Evolutionary conservation across 1,140 invertebrate genomes (phyloP).

Genomic region (Drosophila ohnishii): DNA sequence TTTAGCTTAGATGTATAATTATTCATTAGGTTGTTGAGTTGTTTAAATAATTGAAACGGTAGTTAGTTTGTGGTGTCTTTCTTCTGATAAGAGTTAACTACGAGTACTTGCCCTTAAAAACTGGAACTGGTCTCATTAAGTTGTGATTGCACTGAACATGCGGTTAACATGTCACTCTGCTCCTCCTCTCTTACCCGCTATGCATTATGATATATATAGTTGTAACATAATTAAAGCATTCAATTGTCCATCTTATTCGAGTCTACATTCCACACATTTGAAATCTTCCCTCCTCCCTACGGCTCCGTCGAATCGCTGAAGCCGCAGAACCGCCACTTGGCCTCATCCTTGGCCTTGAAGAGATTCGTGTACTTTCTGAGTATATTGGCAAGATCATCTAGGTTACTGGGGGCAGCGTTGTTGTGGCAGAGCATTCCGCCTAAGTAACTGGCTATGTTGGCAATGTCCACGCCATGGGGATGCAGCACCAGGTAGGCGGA

Average conservation of each 20-base stretch:
- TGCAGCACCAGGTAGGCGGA: slow-evolving; percentile 94
- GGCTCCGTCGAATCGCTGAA: slow-evolving; percentile 79
- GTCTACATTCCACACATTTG: slow-evolving; percentile 1
- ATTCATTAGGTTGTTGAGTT: slow-evolving; percentile 33
- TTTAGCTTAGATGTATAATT: slow-evolving; percentile 56
- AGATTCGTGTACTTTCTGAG: slow-evolving; percentile 90
- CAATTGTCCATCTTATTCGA: slow-evolving; percentile 58
- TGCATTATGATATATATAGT: slow-evolving; percentile 50
- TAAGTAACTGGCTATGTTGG: slow-evolving; percentile 93
- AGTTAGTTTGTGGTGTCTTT: slow-evolving; percentile 55
- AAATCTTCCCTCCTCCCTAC: slow-evolving; percentile 1
- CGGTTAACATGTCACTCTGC: slow-evolving; percentile 57
- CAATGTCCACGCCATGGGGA: slow-evolving; percentile 92
- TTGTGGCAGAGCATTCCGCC: slow-evolving; percentile 85
- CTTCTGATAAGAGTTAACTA: slow-evolving; percentile 43
- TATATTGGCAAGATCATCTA: slow-evolving; percentile 88
- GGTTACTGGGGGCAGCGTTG: slow-evolving; percentile 86
- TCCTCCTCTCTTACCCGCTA: slow-evolving; percentile 45
- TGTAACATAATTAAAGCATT: slow-evolving; percentile 74
- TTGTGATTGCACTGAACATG: slow-evolving; percentile 68
- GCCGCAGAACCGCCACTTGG: slow-evolving; percentile 89
- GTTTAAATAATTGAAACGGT: slow-evolving; percentile 78
- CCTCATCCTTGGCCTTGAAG: slow-evolving; percentile 84
- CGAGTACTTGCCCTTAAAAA: slow-evolving; percentile 51
- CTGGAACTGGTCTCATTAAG: slow-evolving; percentile 69